These are phyloP conservation scores for Lasioglossum figueresi DNA, from an alignment of 2,888 invertebrate genomes.

Conservation along the genomic window DNA sequence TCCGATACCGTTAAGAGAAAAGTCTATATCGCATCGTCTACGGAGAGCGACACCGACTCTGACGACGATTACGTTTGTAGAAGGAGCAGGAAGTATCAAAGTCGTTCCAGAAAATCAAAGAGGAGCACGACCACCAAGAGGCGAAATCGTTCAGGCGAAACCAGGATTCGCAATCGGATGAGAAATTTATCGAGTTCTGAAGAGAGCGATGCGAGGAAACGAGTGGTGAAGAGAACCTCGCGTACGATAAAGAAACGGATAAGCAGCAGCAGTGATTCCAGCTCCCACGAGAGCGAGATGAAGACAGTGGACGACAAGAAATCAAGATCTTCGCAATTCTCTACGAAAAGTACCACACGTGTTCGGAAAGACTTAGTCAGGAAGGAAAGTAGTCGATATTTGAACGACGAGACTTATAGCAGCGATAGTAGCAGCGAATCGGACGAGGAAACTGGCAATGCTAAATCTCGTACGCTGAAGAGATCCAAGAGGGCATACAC, in stretches of 20 bases:
- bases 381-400: constrained; percentile 47
- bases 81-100: constrained; percentile 47
- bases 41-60: constrained; percentile 60
- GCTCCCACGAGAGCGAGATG: constrained; percentile 46
- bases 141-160: constrained; percentile 55
- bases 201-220: constrained; percentile 62
- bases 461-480: constrained; percentile 33
- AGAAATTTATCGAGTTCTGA: constrained; percentile 60
- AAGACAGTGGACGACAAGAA: constrained; percentile 50
- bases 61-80: constrained; percentile 68
- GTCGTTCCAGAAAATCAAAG: constrained; percentile 58
- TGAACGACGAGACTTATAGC: constrained; percentile 53
- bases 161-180: constrained; percentile 48
- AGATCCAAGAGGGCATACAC: constrained; percentile 55
- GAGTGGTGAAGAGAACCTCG: constrained; percentile 31
- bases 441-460: constrained; percentile 27
- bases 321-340: constrained; percentile 39
- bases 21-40: constrained; percentile 33
- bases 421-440: constrained; percentile 68
- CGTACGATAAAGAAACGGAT: constrained; percentile 53
- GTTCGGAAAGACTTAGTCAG: constrained; percentile 60
- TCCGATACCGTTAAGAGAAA: constrained; percentile 50
- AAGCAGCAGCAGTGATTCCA: constrained; percentile 64
- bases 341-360: constrained; percentile 47
- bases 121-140: constrained; percentile 44